Percentiles rank a stretch among this genome's conserved stretches.
Evolutionary conservation across 2,797 vertebrate species (phyloP).

Genomic region (Mustela erminea): DNA sequence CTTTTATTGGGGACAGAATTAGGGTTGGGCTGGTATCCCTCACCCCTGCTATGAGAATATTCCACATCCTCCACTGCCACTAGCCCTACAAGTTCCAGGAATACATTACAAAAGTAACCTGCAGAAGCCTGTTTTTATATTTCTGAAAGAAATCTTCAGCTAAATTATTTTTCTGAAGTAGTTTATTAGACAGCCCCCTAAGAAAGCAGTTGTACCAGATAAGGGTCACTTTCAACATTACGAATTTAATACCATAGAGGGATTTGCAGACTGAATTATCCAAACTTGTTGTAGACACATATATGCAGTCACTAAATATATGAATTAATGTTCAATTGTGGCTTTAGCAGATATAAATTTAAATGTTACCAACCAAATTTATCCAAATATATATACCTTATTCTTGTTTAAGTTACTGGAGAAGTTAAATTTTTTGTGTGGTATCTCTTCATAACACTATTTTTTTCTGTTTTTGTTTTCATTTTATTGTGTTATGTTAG

Average conservation of each 20-base stretch:
- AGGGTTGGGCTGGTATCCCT: not conserved
- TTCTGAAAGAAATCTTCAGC: constrained; percentile 30
- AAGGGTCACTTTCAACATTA: not conserved
- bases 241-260: not conserved
- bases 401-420: not conserved
- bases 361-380: not conserved
- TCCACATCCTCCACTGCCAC: not conserved
- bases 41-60: not conserved
- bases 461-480: too few species aligned
- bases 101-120: not conserved
- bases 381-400: not conserved
- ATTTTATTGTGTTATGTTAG: too few species aligned
- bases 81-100: not conserved
- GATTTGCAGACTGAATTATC: not conserved
- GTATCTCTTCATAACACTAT: not conserved
- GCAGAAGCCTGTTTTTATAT: not conserved
- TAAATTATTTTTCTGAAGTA: constrained; percentile 45
- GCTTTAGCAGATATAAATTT: not conserved
- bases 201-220: not conserved
- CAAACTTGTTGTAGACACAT: not conserved
- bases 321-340: not conserved
- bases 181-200: not conserved
- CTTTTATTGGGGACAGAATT: not conserved
- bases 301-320: not conserved
- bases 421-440: constrained; percentile 5